phyloP scores from a whole-genome alignment of 2,888 invertebrate species.

The Zhuqinia jingwanae region DNA sequence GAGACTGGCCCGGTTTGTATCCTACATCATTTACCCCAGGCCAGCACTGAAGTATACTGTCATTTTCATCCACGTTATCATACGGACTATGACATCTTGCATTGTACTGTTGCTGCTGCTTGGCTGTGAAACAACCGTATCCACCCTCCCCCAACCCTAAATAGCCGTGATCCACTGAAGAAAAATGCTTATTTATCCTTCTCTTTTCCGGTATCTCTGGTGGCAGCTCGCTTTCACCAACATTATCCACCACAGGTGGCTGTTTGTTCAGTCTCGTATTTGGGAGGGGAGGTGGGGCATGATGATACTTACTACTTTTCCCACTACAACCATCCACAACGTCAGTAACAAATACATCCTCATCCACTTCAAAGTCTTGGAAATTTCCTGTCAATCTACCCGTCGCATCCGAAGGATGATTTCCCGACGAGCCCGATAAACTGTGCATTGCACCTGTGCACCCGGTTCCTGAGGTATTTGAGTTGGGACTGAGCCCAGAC shows the following conservation, averaged over 20 bases:
- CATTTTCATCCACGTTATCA: slow-evolving; percentile 78
- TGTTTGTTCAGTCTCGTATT: slow-evolving; percentile 60
- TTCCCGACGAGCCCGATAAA: slow-evolving; percentile 57
- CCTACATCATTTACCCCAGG: slow-evolving; percentile 14
- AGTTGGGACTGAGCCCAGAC: slow-evolving; percentile 78
- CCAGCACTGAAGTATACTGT: slow-evolving; percentile 65
- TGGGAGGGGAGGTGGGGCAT: background rate
- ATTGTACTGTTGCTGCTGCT: slow-evolving; percentile 47
- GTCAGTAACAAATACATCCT: slow-evolving; percentile 77
- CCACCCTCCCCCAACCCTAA: background rate
- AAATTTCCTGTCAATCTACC: slow-evolving; percentile 64
- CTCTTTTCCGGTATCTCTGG: slow-evolving; percentile 77
- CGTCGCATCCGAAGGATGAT: slow-evolving; percentile 70
- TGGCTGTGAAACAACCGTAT: slow-evolving; percentile 10
- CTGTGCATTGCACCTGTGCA: slow-evolving; percentile 71
- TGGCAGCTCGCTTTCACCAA: slow-evolving; percentile 66
- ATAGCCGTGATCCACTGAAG: slow-evolving; percentile 57
- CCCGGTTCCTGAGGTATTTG: slow-evolving; percentile 68
- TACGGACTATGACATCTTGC: slow-evolving; percentile 77
- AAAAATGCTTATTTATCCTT: slow-evolving; percentile 60
- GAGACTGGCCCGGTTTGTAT: background rate
- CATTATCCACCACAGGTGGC: slow-evolving; percentile 57
- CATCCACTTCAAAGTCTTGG: slow-evolving; percentile 77
- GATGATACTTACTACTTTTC: slow-evolving; percentile 36
- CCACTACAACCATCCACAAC: slow-evolving; percentile 50